Evolutionary conservation across 2,888 invertebrate genomes (phyloP).

Genomic region (Tenthredo distinguenda): DNA sequence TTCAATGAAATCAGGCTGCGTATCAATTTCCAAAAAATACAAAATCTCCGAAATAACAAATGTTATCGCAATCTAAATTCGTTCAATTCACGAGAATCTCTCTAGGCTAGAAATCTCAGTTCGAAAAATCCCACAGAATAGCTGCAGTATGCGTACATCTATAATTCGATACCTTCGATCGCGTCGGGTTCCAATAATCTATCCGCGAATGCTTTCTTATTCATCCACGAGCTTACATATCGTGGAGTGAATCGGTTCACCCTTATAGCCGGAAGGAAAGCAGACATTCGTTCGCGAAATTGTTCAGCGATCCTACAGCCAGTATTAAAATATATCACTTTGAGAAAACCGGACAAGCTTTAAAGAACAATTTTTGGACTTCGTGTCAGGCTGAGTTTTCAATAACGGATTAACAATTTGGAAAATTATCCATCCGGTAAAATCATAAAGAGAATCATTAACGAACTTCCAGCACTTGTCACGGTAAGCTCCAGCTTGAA

Average conservation of each 20-base stretch:
- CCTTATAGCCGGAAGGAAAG: neutral
- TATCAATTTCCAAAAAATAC: neutral
- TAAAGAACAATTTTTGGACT: neutral
- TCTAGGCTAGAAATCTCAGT: neutral
- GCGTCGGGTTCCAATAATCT: neutral
- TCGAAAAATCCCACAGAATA: neutral
- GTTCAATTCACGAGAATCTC: too few species aligned
- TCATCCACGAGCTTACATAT: neutral
- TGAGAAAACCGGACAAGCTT: neutral
- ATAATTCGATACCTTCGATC: neutral
- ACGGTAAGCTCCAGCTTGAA: neutral
- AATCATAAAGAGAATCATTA: constrained; percentile 5
- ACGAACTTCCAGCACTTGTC: neutral
- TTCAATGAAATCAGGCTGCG: neutral
- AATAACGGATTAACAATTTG: neutral
- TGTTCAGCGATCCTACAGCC: neutral
- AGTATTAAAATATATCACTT: neutral
- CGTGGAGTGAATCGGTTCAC: neutral
- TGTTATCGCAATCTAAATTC: too few species aligned
- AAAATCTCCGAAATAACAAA: neutral
- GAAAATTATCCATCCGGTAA: neutral
- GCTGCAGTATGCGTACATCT: neutral
- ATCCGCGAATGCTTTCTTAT: neutral
- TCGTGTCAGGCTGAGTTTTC: neutral
- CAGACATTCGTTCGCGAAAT: constrained; percentile 3